A percentile compares a stretch with the other conserved stretches of the same genome.
phyloP scores from a whole-genome alignment of 2,797 vertebrate species.

The Alcedo atthis region DNA sequence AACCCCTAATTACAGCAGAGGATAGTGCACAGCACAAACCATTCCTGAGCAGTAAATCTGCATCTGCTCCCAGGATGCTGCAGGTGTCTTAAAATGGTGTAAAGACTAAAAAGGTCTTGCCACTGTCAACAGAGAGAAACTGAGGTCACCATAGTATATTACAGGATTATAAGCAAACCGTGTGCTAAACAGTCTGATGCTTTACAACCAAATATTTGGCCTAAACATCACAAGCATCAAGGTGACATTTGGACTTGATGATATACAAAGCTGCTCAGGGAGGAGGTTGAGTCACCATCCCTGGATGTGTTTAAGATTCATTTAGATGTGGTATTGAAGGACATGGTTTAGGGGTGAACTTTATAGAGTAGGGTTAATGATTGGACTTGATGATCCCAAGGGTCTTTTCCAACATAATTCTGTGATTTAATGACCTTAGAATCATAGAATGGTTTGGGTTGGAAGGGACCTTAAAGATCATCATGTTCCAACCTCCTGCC shows the following conservation, averaged over 20 bases:
- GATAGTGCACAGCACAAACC: background rate
- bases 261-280: background rate
- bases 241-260: background rate
- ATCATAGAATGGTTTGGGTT: background rate
- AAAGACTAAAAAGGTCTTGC: background rate
- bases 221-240: background rate
- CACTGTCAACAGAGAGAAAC: background rate
- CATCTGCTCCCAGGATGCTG: background rate
- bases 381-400: too few species aligned
- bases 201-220: background rate
- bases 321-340: too few species aligned
- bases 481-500: background rate
- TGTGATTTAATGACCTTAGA: background rate
- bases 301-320: too few species aligned
- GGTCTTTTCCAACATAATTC: too few species aligned
- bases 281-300: too few species aligned
- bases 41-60: background rate
- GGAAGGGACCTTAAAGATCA: background rate
- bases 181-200: rapidly evolving
- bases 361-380: too few species aligned
- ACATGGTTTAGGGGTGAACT: too few species aligned
- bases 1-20: background rate
- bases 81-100: background rate
- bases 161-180: background rate
- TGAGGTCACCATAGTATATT: background rate